Base-by-base conservation (phyloP, 1,140 invertebrate genomes). In the Chlorops oryzae region DNA sequence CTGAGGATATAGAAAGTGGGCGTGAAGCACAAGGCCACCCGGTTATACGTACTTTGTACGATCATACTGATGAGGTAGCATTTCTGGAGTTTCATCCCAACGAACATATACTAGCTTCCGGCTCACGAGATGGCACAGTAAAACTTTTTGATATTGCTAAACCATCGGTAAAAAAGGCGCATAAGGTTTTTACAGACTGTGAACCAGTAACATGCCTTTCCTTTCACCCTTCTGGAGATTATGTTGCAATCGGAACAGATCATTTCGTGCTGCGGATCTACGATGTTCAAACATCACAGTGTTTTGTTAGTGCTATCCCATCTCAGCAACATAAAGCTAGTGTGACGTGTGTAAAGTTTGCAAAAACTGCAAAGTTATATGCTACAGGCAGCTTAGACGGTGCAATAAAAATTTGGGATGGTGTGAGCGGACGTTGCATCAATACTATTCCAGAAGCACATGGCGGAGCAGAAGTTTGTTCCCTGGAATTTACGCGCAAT, bases 91-190 rank as follows among this genome's bases (percentile, higher is more conserved):
- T 99, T 76, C 96, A 99, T 76, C 96, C 96, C 1, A 81, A 83
- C 38, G 88, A 92, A 60, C 90, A 92, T 53, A 87, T 98, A 59
- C 77, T 99, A 18, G 88, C 90, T 1, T 98, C 94, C 6, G 96
- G 95, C 0, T 94, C 92, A 34, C 80, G 86, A 45, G 96, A 99
- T 72, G 90, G 86, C 62, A 93, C 90, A 5, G 84, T 99, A 21
- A 95, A 98, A 70, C 78, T 99, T 17, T 99, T 98, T 74, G 96
- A 99, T 69, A 99, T 91, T 60, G 94, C 92, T 18, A 98, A 98
- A 76, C 90, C 95, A 0, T 96, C 94, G 3, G 94, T 96, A 0
- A 98, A 98, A 73, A 96, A 98, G 70, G 95, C 96, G 0, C 95
- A 90, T 73, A 92, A 93, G 65, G 94, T 90, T 40, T 91, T 97